Evolutionary conservation across 1,140 invertebrate species (phyloP).

Genomic region (Alviniconcha marisindica): DNA sequence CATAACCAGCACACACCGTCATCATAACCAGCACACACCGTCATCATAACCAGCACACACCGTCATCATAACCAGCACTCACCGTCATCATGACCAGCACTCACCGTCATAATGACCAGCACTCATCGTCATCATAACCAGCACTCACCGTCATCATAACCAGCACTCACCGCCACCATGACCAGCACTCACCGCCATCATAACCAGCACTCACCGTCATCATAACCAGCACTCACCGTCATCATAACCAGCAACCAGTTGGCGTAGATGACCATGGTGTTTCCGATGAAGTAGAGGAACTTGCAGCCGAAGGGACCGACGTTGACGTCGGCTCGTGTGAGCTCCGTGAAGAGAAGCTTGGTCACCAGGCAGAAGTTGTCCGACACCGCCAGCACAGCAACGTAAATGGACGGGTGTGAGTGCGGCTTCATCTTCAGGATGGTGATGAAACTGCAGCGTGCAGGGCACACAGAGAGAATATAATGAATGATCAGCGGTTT

Average conservation of each 20-base stretch:
- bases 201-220: too few species aligned
- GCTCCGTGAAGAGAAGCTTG: slow-evolving; percentile 52
- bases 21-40: too few species aligned
- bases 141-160: too few species aligned
- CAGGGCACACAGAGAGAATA: neutral
- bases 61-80: too few species aligned
- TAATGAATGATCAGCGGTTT: neutral
- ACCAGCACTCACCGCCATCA: too few species aligned
- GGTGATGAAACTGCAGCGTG: slow-evolving; percentile 55
- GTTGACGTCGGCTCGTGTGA: slow-evolving; percentile 53
- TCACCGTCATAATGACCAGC: too few species aligned
- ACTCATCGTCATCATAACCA: too few species aligned
- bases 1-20: too few species aligned
- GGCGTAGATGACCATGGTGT: slow-evolving; percentile 56
- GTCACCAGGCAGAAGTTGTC: slow-evolving; percentile 55
- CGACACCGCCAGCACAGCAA: slow-evolving; percentile 55
- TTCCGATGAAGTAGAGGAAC: slow-evolving; percentile 57
- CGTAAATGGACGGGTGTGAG: slow-evolving; percentile 60
- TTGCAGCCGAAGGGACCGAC: slow-evolving; percentile 57
- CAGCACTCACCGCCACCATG: too few species aligned
- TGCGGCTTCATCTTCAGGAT: slow-evolving; percentile 58
- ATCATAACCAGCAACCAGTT: slow-evolving; percentile 66
- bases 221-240: slow-evolving; percentile 28
- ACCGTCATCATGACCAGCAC: too few species aligned
- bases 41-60: too few species aligned